Evolutionary conservation across 2,888 invertebrate genomes (phyloP).

Genomic region (Urechis unicinctus): DNA sequence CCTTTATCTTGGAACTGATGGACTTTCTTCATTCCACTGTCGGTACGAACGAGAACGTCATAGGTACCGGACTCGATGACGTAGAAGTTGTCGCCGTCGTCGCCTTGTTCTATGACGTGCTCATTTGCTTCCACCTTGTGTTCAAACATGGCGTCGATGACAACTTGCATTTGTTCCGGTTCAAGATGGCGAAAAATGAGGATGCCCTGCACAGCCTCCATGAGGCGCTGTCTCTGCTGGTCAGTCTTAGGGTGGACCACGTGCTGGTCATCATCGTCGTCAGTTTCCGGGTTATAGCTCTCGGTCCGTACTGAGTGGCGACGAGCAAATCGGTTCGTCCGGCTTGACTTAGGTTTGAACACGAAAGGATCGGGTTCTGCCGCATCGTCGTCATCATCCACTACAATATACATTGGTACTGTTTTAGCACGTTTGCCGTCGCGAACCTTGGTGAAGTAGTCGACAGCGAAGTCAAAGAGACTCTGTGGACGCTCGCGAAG

Average conservation of each 20-base stretch:
- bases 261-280: conserved; percentile 44
- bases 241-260: conserved; percentile 47
- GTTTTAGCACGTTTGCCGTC: conserved; percentile 37
- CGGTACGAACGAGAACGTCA: conserved; percentile 35
- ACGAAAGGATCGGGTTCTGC: conserved; percentile 42
- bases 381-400: conserved; percentile 43
- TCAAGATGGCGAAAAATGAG: conserved; percentile 47
- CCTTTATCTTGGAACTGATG: conserved; percentile 47
- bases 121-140: conserved; percentile 42
- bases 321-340: conserved; percentile 40
- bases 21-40: conserved; percentile 40
- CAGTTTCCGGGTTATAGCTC: conserved; percentile 47
- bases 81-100: conserved; percentile 52
- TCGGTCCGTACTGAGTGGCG: conserved; percentile 48
- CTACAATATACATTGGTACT: conserved; percentile 49
- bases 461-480: conserved; percentile 46
- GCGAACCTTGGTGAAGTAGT: conserved; percentile 43
- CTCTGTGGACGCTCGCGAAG: conserved; percentile 43
- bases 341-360: conserved; percentile 37
- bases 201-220: conserved; percentile 42
- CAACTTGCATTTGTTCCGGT: conserved; percentile 47
- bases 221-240: conserved; percentile 42
- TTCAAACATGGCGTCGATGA: conserved; percentile 51
- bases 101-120: conserved; percentile 46
- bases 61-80: conserved; percentile 49